Conservation (phyloP, 2,113 vertebrate genomes). For the Accipiter cooperii region DNA sequence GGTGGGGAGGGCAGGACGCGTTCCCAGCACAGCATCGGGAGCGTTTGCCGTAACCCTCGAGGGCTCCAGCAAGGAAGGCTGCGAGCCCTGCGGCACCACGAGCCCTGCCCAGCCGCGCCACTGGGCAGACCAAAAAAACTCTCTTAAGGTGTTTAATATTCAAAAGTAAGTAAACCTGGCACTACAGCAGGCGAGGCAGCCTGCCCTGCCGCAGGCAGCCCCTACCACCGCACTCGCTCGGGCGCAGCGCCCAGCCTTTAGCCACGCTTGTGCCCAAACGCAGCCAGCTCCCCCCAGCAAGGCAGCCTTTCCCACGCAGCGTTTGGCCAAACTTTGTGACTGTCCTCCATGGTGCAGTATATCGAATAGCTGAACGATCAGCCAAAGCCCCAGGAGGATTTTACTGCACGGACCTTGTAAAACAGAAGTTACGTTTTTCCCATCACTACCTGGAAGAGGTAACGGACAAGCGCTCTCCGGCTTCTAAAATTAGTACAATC, state of each 20-base stretch:
- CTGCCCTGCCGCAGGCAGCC: not conserved
- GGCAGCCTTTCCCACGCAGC: not conserved
- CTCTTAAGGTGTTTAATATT: no score
- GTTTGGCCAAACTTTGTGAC: not conserved
- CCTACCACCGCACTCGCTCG: accelerated
- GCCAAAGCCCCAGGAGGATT: not conserved
- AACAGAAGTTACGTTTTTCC: not conserved
- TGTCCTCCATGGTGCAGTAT: accelerated
- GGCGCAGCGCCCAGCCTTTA: not conserved
- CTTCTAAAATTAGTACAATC: not conserved
- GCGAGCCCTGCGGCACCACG: not conserved
- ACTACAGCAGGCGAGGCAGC: not conserved
- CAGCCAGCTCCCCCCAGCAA: no score
- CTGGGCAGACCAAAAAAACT: not conserved
- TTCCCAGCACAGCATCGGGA: not conserved
- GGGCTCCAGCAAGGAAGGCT: not conserved
- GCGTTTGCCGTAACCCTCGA: no score
- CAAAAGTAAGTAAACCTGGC: not conserved
- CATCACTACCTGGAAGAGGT: no score
- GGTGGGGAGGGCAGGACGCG: not conserved
- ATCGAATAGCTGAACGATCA: no score
- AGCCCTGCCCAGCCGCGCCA: not conserved
- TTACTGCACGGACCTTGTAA: not conserved
- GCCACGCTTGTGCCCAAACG: not conserved
- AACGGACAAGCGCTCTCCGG: accelerated